A percentile compares a stretch with the other conserved stretches of the same genome.
Evolutionary conservation across 2,888 invertebrate genomes (phyloP).

Genomic region (Philhelius pedissequus): DNA sequence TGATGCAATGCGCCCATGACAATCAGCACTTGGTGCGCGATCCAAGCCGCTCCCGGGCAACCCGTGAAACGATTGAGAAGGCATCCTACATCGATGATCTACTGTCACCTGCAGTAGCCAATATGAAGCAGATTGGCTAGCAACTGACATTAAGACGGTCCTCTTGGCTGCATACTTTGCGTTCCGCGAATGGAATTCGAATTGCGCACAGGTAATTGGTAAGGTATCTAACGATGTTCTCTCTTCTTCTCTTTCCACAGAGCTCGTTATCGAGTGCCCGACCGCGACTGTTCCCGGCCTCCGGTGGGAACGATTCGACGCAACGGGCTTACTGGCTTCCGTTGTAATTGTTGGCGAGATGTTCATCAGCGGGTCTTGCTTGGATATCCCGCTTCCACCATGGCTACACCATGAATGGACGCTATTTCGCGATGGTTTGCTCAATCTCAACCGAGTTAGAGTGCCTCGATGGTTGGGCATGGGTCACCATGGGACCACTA

Average conservation of each 20-base stretch:
- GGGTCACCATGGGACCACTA: no score
- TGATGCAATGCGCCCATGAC: background rate
- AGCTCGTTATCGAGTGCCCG: background rate
- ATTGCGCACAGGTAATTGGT: background rate
- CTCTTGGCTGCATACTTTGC: background rate
- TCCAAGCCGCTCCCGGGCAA: background rate
- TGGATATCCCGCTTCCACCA: background rate
- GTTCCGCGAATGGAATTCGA: background rate
- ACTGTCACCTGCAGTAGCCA: no score
- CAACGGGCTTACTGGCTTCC: background rate
- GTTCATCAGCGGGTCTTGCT: background rate
- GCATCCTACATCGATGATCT: background rate
- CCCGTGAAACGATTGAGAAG: background rate
- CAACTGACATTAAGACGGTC: accelerated
- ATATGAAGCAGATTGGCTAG: no score
- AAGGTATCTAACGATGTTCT: background rate
- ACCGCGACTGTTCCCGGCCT: no score
- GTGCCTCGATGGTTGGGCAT: no score
- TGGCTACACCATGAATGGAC: no score
- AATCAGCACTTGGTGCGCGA: no score
- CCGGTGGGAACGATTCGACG: no score
- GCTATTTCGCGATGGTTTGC: background rate
- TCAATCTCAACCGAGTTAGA: background rate
- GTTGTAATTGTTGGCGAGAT: background rate
- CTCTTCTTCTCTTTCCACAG: background rate